Evolutionary conservation across 2,888 invertebrate genomes (phyloP).

Genomic region (Drosophila incognita): DNA sequence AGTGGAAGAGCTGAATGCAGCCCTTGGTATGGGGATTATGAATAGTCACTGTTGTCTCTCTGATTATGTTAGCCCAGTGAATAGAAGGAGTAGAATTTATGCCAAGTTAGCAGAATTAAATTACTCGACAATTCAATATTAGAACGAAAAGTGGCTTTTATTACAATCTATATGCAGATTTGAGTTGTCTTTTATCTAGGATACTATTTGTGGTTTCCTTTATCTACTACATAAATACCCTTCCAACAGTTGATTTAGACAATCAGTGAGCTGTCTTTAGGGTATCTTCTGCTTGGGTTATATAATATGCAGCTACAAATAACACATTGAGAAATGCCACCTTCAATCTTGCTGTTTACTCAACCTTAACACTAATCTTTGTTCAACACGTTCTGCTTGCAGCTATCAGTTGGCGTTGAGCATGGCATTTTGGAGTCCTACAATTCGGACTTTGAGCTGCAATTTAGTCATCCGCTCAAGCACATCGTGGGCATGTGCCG

Average conservation of each 20-base stretch:
- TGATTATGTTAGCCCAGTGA: constrained; percentile 8
- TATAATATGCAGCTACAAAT: neutral
- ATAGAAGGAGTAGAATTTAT: neutral
- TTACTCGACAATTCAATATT: neutral
- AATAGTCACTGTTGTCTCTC: constrained; percentile 9
- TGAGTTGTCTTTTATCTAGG: neutral
- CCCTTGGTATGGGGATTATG: constrained; percentile 20
- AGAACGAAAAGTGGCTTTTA: neutral
- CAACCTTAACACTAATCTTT: neutral
- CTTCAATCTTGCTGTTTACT: neutral
- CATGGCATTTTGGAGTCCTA: constrained; percentile 89
- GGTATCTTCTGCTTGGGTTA: neutral
- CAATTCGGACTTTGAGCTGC: constrained; percentile 89
- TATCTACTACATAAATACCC: neutral
- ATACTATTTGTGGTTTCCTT: neutral
- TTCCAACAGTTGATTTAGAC: neutral
- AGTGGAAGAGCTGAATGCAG: constrained; percentile 63
- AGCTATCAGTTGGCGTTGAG: constrained; percentile 91
- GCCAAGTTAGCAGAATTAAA: neutral
- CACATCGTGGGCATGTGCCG: constrained; percentile 87
- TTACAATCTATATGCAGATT: neutral
- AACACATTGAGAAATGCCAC: neutral
- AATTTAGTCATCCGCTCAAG: constrained; percentile 88
- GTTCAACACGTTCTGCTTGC: constrained; percentile 8
- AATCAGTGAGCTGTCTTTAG: neutral